Evolutionary conservation across 2,888 invertebrate genomes (phyloP).

Genomic region (Endotricha flammealis): DNA sequence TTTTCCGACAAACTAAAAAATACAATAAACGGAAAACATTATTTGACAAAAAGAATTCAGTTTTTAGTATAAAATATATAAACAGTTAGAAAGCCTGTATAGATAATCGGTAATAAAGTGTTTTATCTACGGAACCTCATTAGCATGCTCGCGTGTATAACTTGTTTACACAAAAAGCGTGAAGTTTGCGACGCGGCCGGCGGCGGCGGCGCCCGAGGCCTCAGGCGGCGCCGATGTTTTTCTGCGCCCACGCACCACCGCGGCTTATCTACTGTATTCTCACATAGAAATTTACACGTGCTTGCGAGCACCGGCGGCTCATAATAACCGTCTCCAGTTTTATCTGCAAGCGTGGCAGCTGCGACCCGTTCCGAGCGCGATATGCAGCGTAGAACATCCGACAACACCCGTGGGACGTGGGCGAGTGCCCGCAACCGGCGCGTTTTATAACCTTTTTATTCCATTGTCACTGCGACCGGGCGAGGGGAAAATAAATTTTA

Average conservation of each 20-base stretch:
- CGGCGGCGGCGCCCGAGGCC: constrained; percentile 36
- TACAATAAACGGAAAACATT: no score
- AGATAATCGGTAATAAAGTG: constrained; percentile 8
- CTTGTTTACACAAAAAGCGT: constrained; percentile 38
- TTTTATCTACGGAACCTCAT: constrained; percentile 29
- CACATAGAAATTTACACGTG: constrained; percentile 75
- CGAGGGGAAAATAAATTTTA: constrained; percentile 75
- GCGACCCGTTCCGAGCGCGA: constrained; percentile 40
- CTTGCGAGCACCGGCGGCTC: constrained; percentile 57
- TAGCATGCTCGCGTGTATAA: constrained; percentile 29
- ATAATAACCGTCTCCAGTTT: constrained; percentile 68
- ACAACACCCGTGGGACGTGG: constrained; percentile 68
- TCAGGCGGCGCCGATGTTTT: constrained; percentile 51
- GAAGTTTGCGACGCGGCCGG: constrained; percentile 31
- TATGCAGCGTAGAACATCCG: constrained; percentile 51
- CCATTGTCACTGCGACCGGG: constrained; percentile 70
- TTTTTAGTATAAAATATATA: not conserved
- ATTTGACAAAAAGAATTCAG: no score
- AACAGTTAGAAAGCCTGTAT: not conserved
- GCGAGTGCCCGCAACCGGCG: constrained; percentile 61
- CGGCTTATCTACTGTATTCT: constrained; percentile 66
- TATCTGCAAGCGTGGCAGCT: constrained; percentile 60
- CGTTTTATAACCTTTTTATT: constrained; percentile 77
- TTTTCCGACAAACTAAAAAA: no score
- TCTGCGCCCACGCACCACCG: constrained; percentile 52